phyloP scores from a whole-genome alignment of 2,888 invertebrate genomes.

The Cosmia trapezina region DNA sequence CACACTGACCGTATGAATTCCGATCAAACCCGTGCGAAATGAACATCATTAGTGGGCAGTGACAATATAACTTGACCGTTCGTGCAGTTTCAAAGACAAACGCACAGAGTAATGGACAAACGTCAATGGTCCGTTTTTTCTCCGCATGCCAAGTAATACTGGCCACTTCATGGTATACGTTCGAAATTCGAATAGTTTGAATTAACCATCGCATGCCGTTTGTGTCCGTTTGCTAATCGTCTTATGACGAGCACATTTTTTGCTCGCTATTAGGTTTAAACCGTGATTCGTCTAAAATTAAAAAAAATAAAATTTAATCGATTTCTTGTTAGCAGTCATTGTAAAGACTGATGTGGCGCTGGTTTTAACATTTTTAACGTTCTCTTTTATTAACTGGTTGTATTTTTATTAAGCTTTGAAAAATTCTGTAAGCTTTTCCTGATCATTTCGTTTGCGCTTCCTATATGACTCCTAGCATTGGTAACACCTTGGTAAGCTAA shows the following conservation, averaged over 20 bases:
- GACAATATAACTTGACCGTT: slow-evolving; percentile 12
- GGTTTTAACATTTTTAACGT: slow-evolving; percentile 2
- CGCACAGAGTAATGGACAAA: too few species aligned
- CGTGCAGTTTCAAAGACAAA: slow-evolving; percentile 7
- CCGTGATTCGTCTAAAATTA: slow-evolving; percentile 70
- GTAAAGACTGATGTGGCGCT: slow-evolving; percentile 38
- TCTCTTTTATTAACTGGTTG: slow-evolving; percentile 4
- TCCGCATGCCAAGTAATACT: slow-evolving; percentile 20
- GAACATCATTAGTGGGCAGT: slow-evolving; percentile 12
- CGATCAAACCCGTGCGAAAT: slow-evolving; percentile 53
- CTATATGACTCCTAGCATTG: too few species aligned
- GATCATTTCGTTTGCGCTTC: neutral
- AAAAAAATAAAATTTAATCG: slow-evolving; percentile 74
- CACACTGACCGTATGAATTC: slow-evolving; percentile 57
- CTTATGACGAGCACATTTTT: slow-evolving; percentile 82
- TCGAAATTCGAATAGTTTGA: slow-evolving; percentile 42
- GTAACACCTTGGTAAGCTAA: neutral
- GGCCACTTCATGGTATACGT: slow-evolving; percentile 11
- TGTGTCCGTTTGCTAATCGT: slow-evolving; percentile 76
- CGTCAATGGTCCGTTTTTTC: neutral
- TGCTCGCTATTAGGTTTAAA: slow-evolving; percentile 73
- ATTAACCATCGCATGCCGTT: slow-evolving; percentile 60
- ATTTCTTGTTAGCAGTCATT: slow-evolving; percentile 80
- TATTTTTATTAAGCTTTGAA: neutral
- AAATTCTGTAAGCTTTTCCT: neutral